phyloP scores from a whole-genome alignment of 2,113 vertebrate species.

The Camarhynchus parvulus region DNA sequence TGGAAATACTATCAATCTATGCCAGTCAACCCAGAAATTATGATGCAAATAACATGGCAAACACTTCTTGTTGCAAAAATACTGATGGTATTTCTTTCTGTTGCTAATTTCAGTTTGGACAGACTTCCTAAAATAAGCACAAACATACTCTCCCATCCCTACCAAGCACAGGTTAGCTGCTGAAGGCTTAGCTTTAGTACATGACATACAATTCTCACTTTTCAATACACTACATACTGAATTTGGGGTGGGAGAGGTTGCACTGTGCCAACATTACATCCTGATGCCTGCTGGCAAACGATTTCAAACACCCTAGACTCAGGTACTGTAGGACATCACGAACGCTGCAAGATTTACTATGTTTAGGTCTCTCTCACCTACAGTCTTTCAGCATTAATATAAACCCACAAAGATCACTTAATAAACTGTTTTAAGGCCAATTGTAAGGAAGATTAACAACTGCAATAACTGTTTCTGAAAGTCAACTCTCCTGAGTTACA shows the following conservation, averaged over 20 bases:
- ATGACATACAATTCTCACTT: neutral
- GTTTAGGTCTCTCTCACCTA: neutral
- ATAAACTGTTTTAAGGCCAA: neutral
- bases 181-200: neutral
- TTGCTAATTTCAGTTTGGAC: neutral
- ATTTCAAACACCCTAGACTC: neutral
- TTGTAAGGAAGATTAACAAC: neutral
- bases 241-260: neutral
- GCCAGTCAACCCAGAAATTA: neutral
- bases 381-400: neutral
- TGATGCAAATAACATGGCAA: neutral
- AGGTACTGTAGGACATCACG: neutral
- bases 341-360: neutral
- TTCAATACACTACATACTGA: neutral
- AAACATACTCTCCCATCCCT: neutral
- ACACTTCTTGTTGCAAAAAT: neutral
- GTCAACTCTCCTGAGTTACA: neutral
- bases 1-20: neutral
- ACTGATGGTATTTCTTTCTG: neutral
- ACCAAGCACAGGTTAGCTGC: neutral
- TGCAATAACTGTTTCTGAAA: neutral
- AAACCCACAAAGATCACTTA: neutral
- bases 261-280: neutral
- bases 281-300: neutral
- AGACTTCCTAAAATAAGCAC: neutral